Conservation (phyloP, 2,888 invertebrate species). For the Operophtera brumata region DNA sequence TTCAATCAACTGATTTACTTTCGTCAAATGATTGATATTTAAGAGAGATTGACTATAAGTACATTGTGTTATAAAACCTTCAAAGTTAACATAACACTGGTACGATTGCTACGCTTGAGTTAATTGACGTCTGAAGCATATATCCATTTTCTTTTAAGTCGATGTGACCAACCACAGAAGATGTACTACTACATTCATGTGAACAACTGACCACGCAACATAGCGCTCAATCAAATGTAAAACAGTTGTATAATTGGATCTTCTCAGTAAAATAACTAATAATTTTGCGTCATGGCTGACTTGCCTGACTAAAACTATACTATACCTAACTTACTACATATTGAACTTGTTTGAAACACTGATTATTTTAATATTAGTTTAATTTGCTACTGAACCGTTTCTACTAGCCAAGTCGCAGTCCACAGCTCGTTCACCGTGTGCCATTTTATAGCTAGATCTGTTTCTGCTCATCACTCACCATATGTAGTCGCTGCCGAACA, state of each 20-base stretch:
- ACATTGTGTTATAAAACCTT: too few species aligned
- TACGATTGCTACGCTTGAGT: not conserved
- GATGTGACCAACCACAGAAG: conserved; percentile 11
- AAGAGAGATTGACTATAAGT: too few species aligned
- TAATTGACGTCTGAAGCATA: conserved; percentile 16
- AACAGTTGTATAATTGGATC: conserved; percentile 15
- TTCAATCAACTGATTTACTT: too few species aligned
- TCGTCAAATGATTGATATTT: too few species aligned
- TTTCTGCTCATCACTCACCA: too few species aligned
- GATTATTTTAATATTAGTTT: too few species aligned
- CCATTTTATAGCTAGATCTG: too few species aligned
- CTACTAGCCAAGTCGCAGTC: too few species aligned
- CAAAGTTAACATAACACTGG: not conserved
- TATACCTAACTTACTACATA: not conserved
- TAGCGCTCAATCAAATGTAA: conserved; percentile 24
- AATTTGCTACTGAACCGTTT: too few species aligned
- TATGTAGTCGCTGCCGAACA: too few species aligned
- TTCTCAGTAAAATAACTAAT: conserved; percentile 6
- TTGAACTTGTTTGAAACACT: not conserved
- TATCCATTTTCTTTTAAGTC: conserved; percentile 19
- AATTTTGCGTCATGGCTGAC: not conserved
- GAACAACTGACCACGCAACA: conserved; percentile 22
- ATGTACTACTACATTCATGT: too few species aligned
- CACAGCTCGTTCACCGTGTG: too few species aligned
- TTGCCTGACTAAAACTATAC: not conserved